These are phyloP conservation scores for Myrmecophaga tridactyla DNA, from an alignment of 2,113 vertebrate genomes.

Conservation along the genomic window DNA sequence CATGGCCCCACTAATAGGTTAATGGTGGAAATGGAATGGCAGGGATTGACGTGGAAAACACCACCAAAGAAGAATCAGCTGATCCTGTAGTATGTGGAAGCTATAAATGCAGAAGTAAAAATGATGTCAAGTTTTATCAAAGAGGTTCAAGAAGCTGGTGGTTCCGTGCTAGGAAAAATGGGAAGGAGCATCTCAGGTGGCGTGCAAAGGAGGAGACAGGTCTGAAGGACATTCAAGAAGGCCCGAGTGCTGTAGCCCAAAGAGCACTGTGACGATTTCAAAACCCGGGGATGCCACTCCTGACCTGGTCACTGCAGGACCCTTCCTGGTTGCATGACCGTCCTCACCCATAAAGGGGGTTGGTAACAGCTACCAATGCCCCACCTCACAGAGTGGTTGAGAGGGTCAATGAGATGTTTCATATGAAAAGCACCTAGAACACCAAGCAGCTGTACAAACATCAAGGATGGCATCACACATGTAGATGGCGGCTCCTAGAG, in stretches of 20 bases:
- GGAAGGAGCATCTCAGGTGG: not conserved
- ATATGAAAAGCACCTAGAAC: not conserved
- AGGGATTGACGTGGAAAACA: not conserved
- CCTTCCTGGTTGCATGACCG: not conserved
- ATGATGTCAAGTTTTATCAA: not conserved
- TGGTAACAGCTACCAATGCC: not conserved
- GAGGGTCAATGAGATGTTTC: not conserved
- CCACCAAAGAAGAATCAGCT: not conserved
- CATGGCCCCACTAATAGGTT: not conserved
- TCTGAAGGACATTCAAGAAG: not conserved
- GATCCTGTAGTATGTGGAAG: not conserved
- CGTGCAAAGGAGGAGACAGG: not conserved
- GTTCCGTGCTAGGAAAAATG: not conserved
- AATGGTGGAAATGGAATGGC: not conserved
- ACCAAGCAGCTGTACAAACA: not conserved
- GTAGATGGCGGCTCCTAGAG: not conserved
- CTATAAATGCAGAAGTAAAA: not conserved
- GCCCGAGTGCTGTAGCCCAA: fast-evolving
- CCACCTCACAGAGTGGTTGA: not conserved
- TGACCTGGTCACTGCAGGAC: not conserved
- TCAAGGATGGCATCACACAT: fast-evolving
- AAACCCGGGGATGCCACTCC: not conserved
- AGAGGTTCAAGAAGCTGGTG: not conserved
- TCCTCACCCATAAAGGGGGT: not conserved
- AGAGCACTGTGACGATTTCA: not conserved